These are phyloP conservation scores for Phortica variegata DNA, from an alignment of 1,140 invertebrate species.

Conservation along the genomic window DNA sequence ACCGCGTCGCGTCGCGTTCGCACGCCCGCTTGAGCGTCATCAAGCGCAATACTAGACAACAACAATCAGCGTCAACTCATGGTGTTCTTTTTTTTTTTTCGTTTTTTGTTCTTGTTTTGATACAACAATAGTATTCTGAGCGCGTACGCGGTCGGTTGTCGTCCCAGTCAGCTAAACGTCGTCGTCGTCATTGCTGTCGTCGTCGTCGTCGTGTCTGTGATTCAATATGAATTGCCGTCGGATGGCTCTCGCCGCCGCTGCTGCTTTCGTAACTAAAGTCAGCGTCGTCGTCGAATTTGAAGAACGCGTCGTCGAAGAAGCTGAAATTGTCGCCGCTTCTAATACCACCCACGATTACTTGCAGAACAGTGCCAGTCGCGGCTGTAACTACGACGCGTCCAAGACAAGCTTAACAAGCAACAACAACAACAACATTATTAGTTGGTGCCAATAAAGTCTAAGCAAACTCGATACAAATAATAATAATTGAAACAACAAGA, in stretches of 20 bases:
- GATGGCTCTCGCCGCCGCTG: slow-evolving; percentile 6
- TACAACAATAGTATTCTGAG: background rate
- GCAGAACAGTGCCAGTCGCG: background rate
- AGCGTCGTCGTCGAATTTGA: background rate
- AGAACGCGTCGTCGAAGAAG: too few species aligned
- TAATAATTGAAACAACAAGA: too few species aligned
- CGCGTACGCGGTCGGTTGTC: background rate
- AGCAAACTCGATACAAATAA: too few species aligned
- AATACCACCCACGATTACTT: too few species aligned
- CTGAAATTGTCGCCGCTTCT: too few species aligned
- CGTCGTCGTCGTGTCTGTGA: slow-evolving; percentile 27
- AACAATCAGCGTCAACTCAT: too few species aligned
- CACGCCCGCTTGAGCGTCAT: slow-evolving; percentile 10
- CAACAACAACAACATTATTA: too few species aligned
- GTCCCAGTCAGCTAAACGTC: slow-evolving; percentile 18
- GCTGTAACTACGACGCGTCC: background rate
- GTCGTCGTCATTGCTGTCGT: slow-evolving; percentile 37
- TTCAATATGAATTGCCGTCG: background rate
- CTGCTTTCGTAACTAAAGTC: slow-evolving; percentile 21
- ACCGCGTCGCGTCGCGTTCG: slow-evolving; percentile 4
- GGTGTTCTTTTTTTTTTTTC: too few species aligned
- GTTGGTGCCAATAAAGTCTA: too few species aligned
- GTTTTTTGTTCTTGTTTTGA: too few species aligned
- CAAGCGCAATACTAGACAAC: too few species aligned
- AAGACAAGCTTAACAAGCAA: too few species aligned